Percentiles rank a stretch among this genome's conserved stretches.
phyloP scores from a whole-genome alignment of 53 echinoderm and acorn worm species.

The Temnopleurus reevesii region DNA sequence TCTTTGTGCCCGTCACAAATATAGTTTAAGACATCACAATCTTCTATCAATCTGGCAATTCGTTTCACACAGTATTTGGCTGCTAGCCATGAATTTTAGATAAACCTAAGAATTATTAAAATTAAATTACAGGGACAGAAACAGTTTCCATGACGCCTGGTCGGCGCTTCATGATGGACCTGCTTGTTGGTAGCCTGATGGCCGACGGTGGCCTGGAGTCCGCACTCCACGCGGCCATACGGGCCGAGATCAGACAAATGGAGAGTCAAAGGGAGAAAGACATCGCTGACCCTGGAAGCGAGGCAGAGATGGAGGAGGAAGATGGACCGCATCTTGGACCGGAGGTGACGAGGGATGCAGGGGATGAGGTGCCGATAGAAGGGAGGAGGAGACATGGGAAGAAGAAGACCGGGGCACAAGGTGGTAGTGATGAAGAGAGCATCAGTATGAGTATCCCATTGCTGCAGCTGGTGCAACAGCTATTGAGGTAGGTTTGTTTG shows the following conservation, averaged over 20 bases:
- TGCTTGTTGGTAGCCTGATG: conserved; percentile 93
- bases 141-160: conserved; percentile 92
- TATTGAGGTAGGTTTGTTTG: conserved; percentile 82
- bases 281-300: conserved; percentile 74
- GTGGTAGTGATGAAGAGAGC: conserved; percentile 61
- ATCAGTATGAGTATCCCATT: conserved; percentile 94
- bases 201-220: conserved; percentile 96
- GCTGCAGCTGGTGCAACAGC: conserved; percentile 94
- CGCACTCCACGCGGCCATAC: conserved; percentile 90
- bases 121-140: conserved; percentile 73
- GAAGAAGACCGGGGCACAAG: conserved; percentile 46
- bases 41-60: neutral
- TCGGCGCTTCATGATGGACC: conserved; percentile 98
- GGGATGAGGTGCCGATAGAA: conserved; percentile 27
- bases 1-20: no score
- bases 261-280: conserved; percentile 95
- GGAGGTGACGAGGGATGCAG: neutral
- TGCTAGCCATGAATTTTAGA: neutral
- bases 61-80: neutral
- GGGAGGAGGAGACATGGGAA: conserved; percentile 54
- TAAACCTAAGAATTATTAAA: neutral
- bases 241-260: conserved; percentile 87
- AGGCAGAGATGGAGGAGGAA: conserved; percentile 65
- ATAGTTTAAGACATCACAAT: no score
- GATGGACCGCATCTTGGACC: conserved; percentile 14